Conservation (phyloP, 2,888 invertebrate genomes). For the Xanthostigma xanthostigma region DNA sequence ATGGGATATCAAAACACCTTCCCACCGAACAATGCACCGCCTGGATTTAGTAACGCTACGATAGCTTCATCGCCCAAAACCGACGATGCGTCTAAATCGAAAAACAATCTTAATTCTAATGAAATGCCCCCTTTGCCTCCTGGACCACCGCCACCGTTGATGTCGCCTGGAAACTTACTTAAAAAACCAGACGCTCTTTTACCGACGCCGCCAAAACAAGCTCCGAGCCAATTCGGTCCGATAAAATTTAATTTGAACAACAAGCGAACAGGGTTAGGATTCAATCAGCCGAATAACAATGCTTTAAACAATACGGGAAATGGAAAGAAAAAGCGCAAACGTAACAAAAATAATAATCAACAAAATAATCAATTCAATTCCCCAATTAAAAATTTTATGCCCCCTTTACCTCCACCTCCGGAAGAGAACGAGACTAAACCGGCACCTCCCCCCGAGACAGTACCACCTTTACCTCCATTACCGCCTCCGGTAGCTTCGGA, state of each 20-base stretch:
- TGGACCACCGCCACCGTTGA: conserved; percentile 35
- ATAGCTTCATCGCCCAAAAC: conserved; percentile 15
- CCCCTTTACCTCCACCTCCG: conserved; percentile 33
- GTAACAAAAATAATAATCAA: conserved; percentile 41
- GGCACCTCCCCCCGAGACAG: conserved; percentile 35
- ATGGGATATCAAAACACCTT: conserved; percentile 21
- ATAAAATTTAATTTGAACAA: conserved; percentile 39
- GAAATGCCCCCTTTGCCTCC: conserved; percentile 42
- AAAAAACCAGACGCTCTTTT: conserved; percentile 25
- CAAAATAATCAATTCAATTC: conserved; percentile 16
- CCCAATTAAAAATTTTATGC: conserved; percentile 20
- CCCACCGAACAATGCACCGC: conserved; percentile 27
- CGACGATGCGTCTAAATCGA: conserved; percentile 8
- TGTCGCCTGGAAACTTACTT: conserved; percentile 18
- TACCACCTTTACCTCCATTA: conserved; percentile 38
- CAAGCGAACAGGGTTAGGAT: conserved; percentile 23
- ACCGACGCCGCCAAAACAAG: conserved; percentile 23
- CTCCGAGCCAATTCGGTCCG: conserved; percentile 28
- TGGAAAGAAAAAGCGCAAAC: conserved; percentile 63
- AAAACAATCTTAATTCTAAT: conserved; percentile 23
- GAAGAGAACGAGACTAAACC: conserved; percentile 30
- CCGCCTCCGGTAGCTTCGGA: conserved; percentile 17
- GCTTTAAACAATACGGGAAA: conserved; percentile 30
- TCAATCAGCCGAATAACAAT: conserved; percentile 26
- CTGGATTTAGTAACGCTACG: conserved; percentile 31